Conservation (phyloP, 2,797 vertebrate genomes). For the Smutsia temminckii region DNA sequence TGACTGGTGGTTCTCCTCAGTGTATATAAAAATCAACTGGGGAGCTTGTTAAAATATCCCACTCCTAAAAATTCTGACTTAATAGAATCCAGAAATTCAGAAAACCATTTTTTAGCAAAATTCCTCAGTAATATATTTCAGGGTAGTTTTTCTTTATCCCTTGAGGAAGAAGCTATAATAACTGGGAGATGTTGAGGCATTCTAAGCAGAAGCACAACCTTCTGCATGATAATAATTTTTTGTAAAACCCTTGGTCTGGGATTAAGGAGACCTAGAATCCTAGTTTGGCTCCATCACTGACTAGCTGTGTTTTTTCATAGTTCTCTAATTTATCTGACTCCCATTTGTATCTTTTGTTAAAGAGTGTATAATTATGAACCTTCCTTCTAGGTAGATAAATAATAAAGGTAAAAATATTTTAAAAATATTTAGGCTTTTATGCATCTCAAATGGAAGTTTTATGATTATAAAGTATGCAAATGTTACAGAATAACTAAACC, state of each 20-base stretch:
- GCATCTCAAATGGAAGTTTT: not conserved
- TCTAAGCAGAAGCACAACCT: not conserved
- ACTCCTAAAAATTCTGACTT: not conserved
- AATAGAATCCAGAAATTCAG: not conserved
- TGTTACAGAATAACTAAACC: not conserved
- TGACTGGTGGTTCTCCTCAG: not conserved
- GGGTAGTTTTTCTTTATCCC: not conserved
- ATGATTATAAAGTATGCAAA: not conserved
- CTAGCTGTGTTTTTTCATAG: not conserved
- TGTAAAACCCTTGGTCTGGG: not conserved
- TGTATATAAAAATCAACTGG: not conserved
- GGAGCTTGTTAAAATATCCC: not conserved
- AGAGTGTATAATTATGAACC: not conserved
- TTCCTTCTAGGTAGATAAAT: not conserved
- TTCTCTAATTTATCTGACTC: not conserved
- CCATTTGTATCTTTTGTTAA: not conserved
- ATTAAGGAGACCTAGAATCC: not conserved
- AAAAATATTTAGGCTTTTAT: not conserved
- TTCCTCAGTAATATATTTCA: not conserved
- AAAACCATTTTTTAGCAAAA: slow-evolving; percentile 15
- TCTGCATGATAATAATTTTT: not conserved
- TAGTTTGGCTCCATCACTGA: not conserved
- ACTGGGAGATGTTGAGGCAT: not conserved
- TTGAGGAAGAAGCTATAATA: not conserved
- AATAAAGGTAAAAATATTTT: not conserved